These are phyloP conservation scores for Zonotrichia leucophrys DNA, from an alignment of 2,113 vertebrate genomes.

Conservation along the genomic window DNA sequence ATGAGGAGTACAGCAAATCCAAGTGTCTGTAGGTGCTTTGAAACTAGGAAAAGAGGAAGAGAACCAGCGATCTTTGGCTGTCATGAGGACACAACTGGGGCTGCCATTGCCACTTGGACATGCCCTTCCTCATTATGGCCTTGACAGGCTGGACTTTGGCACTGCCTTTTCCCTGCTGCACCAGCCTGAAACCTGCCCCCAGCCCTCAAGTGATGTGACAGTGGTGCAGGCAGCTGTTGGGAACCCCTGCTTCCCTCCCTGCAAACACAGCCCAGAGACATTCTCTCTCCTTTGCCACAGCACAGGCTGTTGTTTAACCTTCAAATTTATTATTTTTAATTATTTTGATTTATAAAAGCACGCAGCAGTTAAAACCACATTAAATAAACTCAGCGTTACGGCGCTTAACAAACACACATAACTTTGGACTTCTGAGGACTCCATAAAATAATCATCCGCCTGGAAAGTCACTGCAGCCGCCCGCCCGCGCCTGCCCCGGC, in stretches of 20 bases:
- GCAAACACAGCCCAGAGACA: constrained; percentile 35
- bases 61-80: not conserved
- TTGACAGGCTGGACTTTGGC: not conserved
- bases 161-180: not conserved
- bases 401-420: constrained; percentile 79
- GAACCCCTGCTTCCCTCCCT: not conserved
- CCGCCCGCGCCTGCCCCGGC: not conserved
- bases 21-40: not conserved
- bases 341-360: constrained; percentile 89
- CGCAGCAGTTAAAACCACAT: constrained; percentile 80
- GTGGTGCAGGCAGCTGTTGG: not conserved
- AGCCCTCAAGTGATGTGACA: not conserved
- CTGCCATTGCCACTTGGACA: not conserved
- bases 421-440: constrained; percentile 72
- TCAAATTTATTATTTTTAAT: constrained; percentile 90
- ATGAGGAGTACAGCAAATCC: not conserved
- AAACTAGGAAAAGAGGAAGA: not conserved
- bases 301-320: constrained; percentile 77
- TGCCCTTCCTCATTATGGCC: not conserved
- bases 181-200: not conserved
- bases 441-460: constrained; percentile 72
- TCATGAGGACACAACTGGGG: not conserved
- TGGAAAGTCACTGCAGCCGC: constrained; percentile 31
- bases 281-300: constrained; percentile 50
- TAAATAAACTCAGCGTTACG: constrained; percentile 81